Percentiles rank a stretch among this genome's conserved stretches.
Evolutionary conservation across 2,113 vertebrate species (phyloP).

Genomic region (Rattus rattus): DNA sequence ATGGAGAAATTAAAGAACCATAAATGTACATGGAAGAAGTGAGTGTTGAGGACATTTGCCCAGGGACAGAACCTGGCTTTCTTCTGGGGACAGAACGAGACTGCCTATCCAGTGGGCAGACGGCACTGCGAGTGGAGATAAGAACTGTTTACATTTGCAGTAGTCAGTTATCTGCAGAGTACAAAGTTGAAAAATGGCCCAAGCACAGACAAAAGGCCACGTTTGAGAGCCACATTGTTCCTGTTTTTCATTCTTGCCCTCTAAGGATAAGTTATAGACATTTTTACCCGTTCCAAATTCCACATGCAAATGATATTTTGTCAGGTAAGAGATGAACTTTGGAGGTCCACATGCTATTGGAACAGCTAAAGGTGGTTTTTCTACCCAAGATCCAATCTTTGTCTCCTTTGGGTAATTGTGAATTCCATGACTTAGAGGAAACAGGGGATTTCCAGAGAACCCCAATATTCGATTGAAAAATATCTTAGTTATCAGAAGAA

Average conservation of each 20-base stretch:
- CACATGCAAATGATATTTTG: not conserved
- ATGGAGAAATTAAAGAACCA: conserved; percentile 6
- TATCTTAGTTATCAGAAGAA: not conserved
- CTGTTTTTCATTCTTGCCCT: not conserved
- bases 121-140: not conserved
- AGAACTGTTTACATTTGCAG: not conserved
- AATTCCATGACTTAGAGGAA: not conserved
- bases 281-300: conserved; percentile 37
- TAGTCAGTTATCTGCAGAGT: not conserved
- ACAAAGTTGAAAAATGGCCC: not conserved
- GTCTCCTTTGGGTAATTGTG: not conserved
- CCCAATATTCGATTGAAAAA: not conserved
- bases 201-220: not conserved
- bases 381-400: not conserved
- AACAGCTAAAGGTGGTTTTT: not conserved
- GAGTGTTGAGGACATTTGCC: not conserved
- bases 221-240: not conserved
- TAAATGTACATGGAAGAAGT: not conserved
- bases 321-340: not conserved
- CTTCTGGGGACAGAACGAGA: not conserved
- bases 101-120: not conserved
- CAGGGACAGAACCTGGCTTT: not conserved
- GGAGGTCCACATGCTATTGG: not conserved
- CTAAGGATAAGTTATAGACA: not conserved
- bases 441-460: not conserved